Percentiles rank a stretch among this genome's conserved stretches.
phyloP scores from a whole-genome alignment of 2,888 invertebrate genomes.

The Dugesia japonica region DNA sequence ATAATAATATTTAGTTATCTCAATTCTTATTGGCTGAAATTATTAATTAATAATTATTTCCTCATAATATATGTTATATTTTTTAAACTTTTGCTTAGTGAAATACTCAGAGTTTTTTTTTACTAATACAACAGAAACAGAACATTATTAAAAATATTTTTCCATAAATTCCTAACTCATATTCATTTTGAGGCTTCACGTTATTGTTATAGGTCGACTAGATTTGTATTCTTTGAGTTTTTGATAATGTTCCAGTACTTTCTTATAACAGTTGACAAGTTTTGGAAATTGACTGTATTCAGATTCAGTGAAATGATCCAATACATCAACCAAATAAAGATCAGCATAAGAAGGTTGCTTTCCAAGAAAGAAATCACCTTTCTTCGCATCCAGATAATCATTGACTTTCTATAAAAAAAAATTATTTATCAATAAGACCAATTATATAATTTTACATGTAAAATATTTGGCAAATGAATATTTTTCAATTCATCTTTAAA shows the following conservation, averaged over 20 bases:
- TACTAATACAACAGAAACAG: too few relatives aligned
- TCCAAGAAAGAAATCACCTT: neutral
- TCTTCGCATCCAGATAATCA: neutral
- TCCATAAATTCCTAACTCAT: too few relatives aligned
- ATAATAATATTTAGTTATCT: too few relatives aligned
- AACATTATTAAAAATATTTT: too few relatives aligned
- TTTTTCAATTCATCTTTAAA: too few relatives aligned
- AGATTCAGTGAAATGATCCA: neutral
- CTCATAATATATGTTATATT: too few relatives aligned
- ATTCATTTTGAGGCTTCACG: too few relatives aligned
- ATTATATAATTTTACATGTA: neutral
- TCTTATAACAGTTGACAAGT: neutral
- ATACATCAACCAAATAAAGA: neutral
- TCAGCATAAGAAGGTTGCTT: neutral
- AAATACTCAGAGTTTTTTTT: too few relatives aligned
- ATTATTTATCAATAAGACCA: neutral
- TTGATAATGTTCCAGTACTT: neutral
- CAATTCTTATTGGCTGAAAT: too few relatives aligned
- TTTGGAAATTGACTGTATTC: neutral
- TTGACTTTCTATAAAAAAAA: neutral
- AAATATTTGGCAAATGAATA: neutral
- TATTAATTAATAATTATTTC: too few relatives aligned
- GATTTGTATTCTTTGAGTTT: neutral
- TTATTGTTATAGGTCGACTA: too few relatives aligned
- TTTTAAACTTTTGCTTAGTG: too few relatives aligned